Evolutionary conservation across 2,797 vertebrate genomes (phyloP), one percentile per base, ranked within the genome.

Genomic region (Pipistrellus pipistrellus): DNA sequence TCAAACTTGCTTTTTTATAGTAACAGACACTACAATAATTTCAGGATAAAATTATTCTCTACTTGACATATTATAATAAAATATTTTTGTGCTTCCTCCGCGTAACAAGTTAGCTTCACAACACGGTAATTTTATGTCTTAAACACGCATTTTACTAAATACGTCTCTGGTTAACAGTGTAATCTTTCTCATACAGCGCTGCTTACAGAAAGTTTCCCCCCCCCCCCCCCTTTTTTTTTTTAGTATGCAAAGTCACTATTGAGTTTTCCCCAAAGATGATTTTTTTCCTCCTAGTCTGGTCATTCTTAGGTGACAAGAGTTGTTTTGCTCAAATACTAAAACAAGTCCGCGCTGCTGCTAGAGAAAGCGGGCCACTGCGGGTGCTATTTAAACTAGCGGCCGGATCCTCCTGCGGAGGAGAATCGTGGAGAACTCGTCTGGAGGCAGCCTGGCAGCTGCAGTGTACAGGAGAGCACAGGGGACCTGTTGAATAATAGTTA

Each of bases 401-500:
- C 23, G 1, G 4, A 86, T 53, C 64, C 25, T 72, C 38, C 41
- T 85, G 35, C 0, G 14, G 78, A 89, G 44, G 44, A 44, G 44
- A 94, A 94, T 25, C 21, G 17, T 62, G 30, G 55, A 69, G 20
- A 92, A 88, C 27, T 62, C 57, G 44, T 4, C 4, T 44, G 38
- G 30, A 51, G 2, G 41, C 57, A 44, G 1, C 82, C 30, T 90
- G 64, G 69, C 80, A 44, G 48, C 72, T 85, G 23, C 53, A 27
- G 32, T 75, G 81, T 66, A n/a, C 88, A 78, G 9, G 68, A 10
- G 18, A 57, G 38, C 44, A 53, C 86, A 73, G 38, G 73, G 64
- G n/a, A 97, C 97, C 94, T 97, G 97, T 97, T 95, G 97, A 96
- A 88, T 86, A 73, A 87, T 3, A 44, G 38, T 64, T 69, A 46